phyloP scores from a whole-genome alignment of 1,140 invertebrate genomes.

The Dermatophagoides farinae region DNA sequence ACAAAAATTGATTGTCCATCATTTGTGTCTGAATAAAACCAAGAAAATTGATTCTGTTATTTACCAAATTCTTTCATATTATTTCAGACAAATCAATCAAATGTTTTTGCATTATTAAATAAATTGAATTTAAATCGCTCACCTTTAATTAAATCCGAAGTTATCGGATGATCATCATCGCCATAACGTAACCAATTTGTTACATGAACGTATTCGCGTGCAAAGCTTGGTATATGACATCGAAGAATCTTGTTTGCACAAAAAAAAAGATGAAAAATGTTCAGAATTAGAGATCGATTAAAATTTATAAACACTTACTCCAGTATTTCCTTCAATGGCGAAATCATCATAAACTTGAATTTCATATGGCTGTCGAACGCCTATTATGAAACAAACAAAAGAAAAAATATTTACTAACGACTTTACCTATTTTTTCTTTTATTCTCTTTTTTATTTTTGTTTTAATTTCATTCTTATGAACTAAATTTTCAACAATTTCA shows the following conservation, averaged over 20 bases:
- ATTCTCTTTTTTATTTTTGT: no score
- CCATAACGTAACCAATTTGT: conserved; percentile 45
- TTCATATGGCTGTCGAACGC: conserved; percentile 13
- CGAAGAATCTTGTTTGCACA: conserved; percentile 38
- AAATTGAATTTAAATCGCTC: neutral
- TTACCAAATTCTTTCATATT: no score
- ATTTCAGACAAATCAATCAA: no score
- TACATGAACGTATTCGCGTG: conserved; percentile 63
- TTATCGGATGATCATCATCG: neutral
- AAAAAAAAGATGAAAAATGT: neutral
- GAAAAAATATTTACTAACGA: no score
- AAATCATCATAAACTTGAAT: conserved; percentile 25
- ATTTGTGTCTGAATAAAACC: no score
- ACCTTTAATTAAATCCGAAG: conserved; percentile 3
- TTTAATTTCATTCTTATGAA: no score
- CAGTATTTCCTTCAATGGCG: conserved; percentile 25
- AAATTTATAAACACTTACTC: conserved; percentile 17
- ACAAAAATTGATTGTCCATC: no score
- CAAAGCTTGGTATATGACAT: conserved; percentile 78
- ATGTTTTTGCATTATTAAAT: no score
- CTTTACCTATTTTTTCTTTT: no score
- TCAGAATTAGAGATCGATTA: no score
- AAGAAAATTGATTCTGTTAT: no score
- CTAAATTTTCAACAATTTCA: no score
- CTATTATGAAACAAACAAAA: neutral